Conservation (phyloP, 2,113 vertebrate genomes). For the Atractosteus spatula region DNA sequence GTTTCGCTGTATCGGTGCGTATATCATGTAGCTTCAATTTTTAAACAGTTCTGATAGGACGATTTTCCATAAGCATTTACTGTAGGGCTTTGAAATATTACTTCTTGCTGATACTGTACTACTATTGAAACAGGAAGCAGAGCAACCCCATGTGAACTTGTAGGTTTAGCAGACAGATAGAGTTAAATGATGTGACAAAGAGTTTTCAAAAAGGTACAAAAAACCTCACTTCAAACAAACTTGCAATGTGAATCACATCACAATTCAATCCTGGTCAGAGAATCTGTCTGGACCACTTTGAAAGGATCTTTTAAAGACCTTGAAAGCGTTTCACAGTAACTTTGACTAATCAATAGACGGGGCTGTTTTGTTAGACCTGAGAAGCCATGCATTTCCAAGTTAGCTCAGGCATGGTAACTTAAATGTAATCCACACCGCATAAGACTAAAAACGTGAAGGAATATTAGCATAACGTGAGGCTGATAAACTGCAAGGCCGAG, state of each 20-base stretch:
- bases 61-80: too few species aligned
- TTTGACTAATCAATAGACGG: slow-evolving; percentile 25
- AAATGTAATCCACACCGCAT: not conserved
- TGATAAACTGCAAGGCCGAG: slow-evolving; percentile 32
- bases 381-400: slow-evolving; percentile 9
- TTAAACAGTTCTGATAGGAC: too few species aligned
- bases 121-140: too few species aligned
- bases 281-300: slow-evolving; percentile 1
- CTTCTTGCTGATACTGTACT: too few species aligned
- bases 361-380: slow-evolving; percentile 16
- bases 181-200: too few species aligned
- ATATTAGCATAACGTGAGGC: slow-evolving; percentile 34
- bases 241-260: not conserved
- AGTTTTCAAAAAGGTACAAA: not conserved
- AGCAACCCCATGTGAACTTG: too few species aligned
- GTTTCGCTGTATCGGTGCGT: too few species aligned
- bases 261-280: not conserved
- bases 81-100: too few species aligned
- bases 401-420: not conserved
- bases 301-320: not conserved
- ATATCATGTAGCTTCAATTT: too few species aligned
- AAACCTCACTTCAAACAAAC: not conserved
- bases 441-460: not conserved
- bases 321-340: slow-evolving; percentile 38
- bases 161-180: too few species aligned